Evolutionary conservation across 2,797 vertebrate species (phyloP).

Genomic region (Hybognathus amarus): DNA sequence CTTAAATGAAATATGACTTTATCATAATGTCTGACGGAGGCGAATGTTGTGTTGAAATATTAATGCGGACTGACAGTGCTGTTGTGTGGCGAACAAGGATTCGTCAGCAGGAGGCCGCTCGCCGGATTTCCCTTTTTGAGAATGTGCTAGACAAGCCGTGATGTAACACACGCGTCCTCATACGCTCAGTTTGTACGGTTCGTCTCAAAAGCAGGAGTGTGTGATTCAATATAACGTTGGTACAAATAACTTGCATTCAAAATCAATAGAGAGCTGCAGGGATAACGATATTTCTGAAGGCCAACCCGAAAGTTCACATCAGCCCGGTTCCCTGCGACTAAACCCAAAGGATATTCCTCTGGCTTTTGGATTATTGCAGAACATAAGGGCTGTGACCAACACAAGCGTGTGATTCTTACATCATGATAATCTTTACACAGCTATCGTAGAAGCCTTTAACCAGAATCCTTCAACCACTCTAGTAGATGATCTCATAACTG

Average conservation of each 20-base stretch:
- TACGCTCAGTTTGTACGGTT: not conserved
- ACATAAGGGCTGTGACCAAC: not conserved
- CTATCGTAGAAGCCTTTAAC: no score
- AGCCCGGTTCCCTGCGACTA: no score
- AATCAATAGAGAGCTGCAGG: not conserved
- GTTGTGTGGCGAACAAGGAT: conserved; percentile 9
- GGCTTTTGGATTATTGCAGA: no score
- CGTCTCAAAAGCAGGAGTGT: not conserved
- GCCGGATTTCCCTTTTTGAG: not conserved
- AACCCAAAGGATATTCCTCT: no score
- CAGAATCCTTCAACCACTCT: no score
- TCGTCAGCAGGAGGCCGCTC: not conserved
- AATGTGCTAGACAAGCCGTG: not conserved
- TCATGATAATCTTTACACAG: no score
- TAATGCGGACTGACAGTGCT: conserved; percentile 32
- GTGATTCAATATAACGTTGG: not conserved
- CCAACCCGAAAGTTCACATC: not conserved
- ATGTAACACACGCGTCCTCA: not conserved
- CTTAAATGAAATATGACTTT: conserved; percentile 44
- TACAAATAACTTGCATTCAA: not conserved
- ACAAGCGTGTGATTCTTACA: no score
- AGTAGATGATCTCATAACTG: no score
- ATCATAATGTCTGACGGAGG: conserved; percentile 33
- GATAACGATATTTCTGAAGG: not conserved
- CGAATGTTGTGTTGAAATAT: conserved; percentile 46